Conservation (phyloP, 64 coral and sea anemone genomes). For the Montipora capricornis region DNA sequence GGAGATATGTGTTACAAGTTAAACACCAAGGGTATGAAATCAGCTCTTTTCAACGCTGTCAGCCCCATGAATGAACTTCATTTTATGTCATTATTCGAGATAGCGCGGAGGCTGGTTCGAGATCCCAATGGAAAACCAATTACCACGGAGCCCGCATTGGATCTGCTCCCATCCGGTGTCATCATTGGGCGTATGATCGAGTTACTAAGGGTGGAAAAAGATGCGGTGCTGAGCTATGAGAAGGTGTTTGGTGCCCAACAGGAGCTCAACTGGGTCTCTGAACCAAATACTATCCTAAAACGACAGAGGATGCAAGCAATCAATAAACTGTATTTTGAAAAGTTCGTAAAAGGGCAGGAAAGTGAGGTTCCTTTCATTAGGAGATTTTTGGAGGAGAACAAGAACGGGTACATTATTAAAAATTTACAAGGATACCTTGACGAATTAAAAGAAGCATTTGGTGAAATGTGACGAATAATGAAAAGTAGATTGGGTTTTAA, state of each 20-base stretch:
- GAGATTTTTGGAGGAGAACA: conserved; percentile 83
- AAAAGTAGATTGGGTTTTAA: not conserved
- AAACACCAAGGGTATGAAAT: conserved; percentile 87
- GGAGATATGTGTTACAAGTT: conserved; percentile 86
- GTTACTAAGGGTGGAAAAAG: conserved; percentile 69
- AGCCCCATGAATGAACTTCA: conserved; percentile 96
- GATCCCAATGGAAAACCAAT: conserved; percentile 68
- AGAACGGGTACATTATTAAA: conserved; percentile 88
- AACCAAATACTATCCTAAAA: conserved; percentile 82
- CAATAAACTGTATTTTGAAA: conserved; percentile 83
- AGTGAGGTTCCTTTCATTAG: conserved; percentile 63
- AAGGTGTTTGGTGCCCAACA: conserved; percentile 74
- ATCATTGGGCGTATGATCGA: conserved; percentile 73
- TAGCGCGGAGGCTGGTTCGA: conserved; percentile 87
- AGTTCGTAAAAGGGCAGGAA: conserved; percentile 45
- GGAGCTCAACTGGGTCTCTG: conserved; percentile 80
- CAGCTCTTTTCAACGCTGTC: conserved; percentile 87
- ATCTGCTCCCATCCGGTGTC: conserved; percentile 74
- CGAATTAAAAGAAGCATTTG: conserved; percentile 74
- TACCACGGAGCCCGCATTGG: conserved; percentile 75
- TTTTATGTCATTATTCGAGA: conserved; percentile 90
- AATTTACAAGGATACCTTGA: conserved; percentile 77
- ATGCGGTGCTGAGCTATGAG: conserved; percentile 78
- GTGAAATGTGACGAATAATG: conserved; percentile 23
- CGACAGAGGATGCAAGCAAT: conserved; percentile 83